phyloP scores from a whole-genome alignment of 2,888 invertebrate species.

The Drosophila merina region DNA sequence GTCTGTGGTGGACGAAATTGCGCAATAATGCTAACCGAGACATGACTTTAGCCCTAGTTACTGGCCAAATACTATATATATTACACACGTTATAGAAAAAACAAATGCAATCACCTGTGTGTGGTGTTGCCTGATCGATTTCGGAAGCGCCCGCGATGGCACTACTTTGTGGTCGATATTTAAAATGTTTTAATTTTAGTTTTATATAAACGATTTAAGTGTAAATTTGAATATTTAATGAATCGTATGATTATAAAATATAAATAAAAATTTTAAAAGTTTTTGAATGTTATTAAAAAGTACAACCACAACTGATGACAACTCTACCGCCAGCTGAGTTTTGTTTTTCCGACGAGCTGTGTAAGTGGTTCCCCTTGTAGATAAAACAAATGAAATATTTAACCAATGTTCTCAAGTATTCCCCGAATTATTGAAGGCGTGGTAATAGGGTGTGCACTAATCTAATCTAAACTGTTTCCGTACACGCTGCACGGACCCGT shows the following conservation, averaged over 20 bases:
- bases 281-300: too few species aligned
- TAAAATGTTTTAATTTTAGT: not conserved
- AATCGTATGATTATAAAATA: too few species aligned
- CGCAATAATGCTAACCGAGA: conserved; percentile 69
- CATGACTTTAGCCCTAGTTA: conserved; percentile 51
- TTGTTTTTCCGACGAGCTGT: conserved; percentile 49
- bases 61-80: conserved; percentile 30
- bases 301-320: not conserved
- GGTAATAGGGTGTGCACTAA: conserved; percentile 9
- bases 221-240: too few species aligned
- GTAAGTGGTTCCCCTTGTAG: conserved; percentile 39
- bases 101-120: conserved; percentile 53
- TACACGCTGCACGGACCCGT: conserved; percentile 32
- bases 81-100: conserved; percentile 27
- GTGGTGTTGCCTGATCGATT: not conserved
- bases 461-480: conserved; percentile 37
- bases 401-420: not conserved
- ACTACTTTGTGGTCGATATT: not conserved
- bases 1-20: conserved; percentile 53
- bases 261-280: too few species aligned
- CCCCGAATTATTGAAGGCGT: not conserved
- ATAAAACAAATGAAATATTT: conserved; percentile 11
- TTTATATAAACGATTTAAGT: too few species aligned
- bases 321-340: conserved; percentile 31
- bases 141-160: not conserved